Percentiles rank a stretch among this genome's conserved stretches.
These are phyloP conservation scores for Zaprionus capensis DNA, from an alignment of 1,140 invertebrate genomes.

Conservation along the genomic window DNA sequence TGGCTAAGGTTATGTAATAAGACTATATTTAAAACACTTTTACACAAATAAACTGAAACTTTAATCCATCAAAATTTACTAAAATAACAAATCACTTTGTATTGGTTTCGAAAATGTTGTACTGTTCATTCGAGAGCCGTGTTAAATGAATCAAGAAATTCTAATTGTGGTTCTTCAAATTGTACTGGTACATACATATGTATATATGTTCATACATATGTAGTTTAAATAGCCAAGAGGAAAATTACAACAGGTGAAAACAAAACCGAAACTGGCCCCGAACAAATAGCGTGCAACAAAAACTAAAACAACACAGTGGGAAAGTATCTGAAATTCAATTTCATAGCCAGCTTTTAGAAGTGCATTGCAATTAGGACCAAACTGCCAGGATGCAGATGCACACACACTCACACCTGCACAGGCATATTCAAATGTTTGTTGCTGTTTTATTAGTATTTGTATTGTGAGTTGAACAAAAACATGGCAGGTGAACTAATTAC, in stretches of 20 bases:
- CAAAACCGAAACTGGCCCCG: neutral
- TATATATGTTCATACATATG: neutral
- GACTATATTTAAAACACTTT: neutral
- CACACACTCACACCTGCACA: neutral
- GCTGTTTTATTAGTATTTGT: neutral
- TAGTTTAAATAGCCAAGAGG: neutral
- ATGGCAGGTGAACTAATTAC: slow-evolving; percentile 62
- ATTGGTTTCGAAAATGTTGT: neutral
- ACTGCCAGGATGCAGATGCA: slow-evolving; percentile 25
- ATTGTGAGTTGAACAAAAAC: slow-evolving; percentile 51
- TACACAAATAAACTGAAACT: neutral
- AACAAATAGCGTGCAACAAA: neutral
- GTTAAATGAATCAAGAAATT: neutral
- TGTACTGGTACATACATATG: neutral
- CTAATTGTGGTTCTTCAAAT: neutral
- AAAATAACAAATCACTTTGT: neutral
- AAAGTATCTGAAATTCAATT: slow-evolving; percentile 42
- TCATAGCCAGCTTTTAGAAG: slow-evolving; percentile 5
- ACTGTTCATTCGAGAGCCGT: neutral
- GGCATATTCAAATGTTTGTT: neutral
- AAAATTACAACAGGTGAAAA: neutral
- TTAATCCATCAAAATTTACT: neutral
- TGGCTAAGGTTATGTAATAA: neutral
- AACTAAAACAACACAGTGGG: slow-evolving; percentile 9
- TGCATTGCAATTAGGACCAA: slow-evolving; percentile 51